phyloP scores from a whole-genome alignment of 2,797 vertebrate species.

The Hyperoplus immaculatus region DNA sequence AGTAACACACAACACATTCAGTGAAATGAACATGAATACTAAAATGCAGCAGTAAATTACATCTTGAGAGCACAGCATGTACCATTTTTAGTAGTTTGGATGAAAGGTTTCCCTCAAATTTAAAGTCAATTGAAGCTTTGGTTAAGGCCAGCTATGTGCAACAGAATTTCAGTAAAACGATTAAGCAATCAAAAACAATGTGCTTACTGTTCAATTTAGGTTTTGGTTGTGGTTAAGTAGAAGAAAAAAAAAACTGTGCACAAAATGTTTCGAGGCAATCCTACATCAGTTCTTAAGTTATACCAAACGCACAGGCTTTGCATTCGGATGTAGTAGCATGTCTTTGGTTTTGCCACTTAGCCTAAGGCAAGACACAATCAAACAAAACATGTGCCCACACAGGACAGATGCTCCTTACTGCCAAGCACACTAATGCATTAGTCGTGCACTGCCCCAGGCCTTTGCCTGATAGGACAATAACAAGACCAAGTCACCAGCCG shows the following conservation, averaged over 20 bases:
- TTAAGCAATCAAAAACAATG: background rate
- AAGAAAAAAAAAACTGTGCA: background rate
- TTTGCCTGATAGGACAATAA: conserved; percentile 71
- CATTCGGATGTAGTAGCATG: conserved; percentile 42
- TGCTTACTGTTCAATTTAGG: background rate
- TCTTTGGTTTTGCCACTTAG: conserved; percentile 55
- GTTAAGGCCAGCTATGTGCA: conserved; percentile 4
- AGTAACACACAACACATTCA: conserved; percentile 44
- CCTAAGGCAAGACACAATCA: conserved; percentile 63
- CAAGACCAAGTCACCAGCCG: conserved; percentile 73
- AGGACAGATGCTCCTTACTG: conserved; percentile 68
- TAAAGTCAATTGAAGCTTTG: background rate
- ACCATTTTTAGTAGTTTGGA: conserved; percentile 27
- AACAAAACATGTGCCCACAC: conserved; percentile 58
- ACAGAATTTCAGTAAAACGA: conserved; percentile 1
- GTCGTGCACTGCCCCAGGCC: conserved; percentile 74
- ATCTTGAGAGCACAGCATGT: conserved; percentile 33
- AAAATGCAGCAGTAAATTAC: conserved; percentile 28
- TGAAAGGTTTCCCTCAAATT: conserved; percentile 25
- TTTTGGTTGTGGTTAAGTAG: background rate
- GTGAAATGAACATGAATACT: conserved; percentile 24
- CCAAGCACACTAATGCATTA: conserved; percentile 80
- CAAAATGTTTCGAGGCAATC: background rate
- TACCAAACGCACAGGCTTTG: conserved; percentile 2
- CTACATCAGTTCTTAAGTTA: background rate